Percentiles rank a stretch among this genome's conserved stretches.
phyloP scores from a whole-genome alignment of 2,797 vertebrate genomes.

The Myotis daubentonii region DNA sequence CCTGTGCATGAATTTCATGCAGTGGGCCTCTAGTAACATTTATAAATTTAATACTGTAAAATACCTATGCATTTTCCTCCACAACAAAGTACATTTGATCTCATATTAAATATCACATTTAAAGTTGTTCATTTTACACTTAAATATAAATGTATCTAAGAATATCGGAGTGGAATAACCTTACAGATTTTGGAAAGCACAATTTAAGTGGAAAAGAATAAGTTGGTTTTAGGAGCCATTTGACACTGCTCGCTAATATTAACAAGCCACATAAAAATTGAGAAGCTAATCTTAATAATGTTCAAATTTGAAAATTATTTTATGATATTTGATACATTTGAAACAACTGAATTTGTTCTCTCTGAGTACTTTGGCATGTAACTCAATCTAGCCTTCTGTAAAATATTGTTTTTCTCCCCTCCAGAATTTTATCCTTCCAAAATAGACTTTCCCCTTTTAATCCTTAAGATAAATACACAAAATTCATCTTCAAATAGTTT shows the following conservation, averaged over 20 bases:
- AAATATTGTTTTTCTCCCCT: slow-evolving; percentile 40
- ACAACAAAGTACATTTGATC: not conserved
- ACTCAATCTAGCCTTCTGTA: not conserved
- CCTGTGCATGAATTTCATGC: too few relatives aligned
- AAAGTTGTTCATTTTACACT: slow-evolving; percentile 28
- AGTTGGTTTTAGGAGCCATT: slow-evolving; percentile 42
- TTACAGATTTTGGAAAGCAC: slow-evolving; percentile 34
- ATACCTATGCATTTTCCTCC: not conserved
- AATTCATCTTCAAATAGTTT: not conserved
- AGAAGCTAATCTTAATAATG: slow-evolving; percentile 41
- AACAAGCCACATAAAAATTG: slow-evolving; percentile 58
- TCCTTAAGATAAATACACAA: not conserved
- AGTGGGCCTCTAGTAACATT: not conserved
- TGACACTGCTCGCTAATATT: slow-evolving; percentile 32
- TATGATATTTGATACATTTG: slow-evolving; percentile 52
- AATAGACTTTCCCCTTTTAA: slow-evolving; percentile 25
- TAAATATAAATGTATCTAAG: slow-evolving; percentile 22
- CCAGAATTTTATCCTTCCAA: not conserved
- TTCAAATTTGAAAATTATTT: slow-evolving; percentile 61
- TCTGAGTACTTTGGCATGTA: slow-evolving; percentile 8
- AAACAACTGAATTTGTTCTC: slow-evolving; percentile 61
- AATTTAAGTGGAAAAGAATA: slow-evolving; percentile 38
- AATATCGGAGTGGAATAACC: slow-evolving; percentile 10
- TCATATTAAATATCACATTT: not conserved
- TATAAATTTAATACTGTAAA: not conserved